Evolutionary conservation across 2,888 invertebrate species (phyloP).

Genomic region (Coelogynopora nodosa): DNA sequence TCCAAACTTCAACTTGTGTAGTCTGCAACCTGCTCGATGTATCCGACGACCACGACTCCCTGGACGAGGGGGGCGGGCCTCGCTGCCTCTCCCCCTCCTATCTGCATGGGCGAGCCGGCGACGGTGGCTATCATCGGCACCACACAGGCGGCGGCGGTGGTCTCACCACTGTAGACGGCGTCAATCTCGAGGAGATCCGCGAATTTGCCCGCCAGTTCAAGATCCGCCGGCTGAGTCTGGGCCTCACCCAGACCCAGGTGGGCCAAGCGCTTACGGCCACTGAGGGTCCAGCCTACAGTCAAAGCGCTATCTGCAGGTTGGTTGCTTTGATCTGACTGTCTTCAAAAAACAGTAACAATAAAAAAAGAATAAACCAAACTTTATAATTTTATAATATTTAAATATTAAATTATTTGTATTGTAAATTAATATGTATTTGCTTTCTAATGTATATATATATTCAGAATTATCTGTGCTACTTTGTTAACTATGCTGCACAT

Average conservation of each 20-base stretch:
- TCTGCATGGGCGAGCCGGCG: not conserved
- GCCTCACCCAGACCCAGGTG: conserved; percentile 86
- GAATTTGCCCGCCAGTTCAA: conserved; percentile 97
- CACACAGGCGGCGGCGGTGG: conserved; percentile 66
- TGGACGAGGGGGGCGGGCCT: not conserved
- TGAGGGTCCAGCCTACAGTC: conserved; percentile 95
- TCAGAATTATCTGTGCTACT: too few relatives aligned
- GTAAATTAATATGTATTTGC: too few relatives aligned
- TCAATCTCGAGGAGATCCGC: conserved; percentile 93
- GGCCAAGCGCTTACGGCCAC: conserved; percentile 79
- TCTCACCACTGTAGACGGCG: conserved; percentile 89
- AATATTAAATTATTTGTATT: too few relatives aligned
- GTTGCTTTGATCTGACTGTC: too few relatives aligned
- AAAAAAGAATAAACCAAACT: too few relatives aligned
- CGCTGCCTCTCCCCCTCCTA: conserved; percentile 11
- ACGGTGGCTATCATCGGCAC: not conserved
- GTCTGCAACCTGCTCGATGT: conserved; percentile 12
- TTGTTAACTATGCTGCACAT: too few relatives aligned
- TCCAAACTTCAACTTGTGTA: too few relatives aligned
- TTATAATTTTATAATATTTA: too few relatives aligned
- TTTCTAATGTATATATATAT: too few relatives aligned
- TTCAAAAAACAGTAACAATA: too few relatives aligned
- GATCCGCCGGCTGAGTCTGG: conserved; percentile 81
- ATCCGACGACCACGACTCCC: conserved; percentile 9
- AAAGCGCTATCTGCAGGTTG: conserved; percentile 98